Evolutionary conservation across 2,888 invertebrate genomes (phyloP).

Genomic region (Entomobrya proxima): DNA sequence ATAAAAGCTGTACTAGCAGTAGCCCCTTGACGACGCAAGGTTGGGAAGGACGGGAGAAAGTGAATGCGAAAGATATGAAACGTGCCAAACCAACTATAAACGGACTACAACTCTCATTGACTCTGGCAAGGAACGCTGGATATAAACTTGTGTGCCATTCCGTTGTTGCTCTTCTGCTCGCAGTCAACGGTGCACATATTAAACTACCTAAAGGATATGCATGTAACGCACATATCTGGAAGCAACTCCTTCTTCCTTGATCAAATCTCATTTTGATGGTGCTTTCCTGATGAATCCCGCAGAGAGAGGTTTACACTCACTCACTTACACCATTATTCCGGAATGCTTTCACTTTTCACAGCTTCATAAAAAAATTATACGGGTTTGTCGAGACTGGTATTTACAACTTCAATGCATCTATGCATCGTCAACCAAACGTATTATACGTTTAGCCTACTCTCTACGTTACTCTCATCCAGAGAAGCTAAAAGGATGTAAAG

Average conservation of each 20-base stretch:
- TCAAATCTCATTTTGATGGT: conserved; percentile 53
- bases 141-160: not conserved
- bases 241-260: conserved; percentile 16
- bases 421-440: not conserved
- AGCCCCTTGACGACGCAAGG: not conserved
- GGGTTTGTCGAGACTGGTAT: conserved; percentile 30
- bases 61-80: not conserved
- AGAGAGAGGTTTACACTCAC: conserved; percentile 48
- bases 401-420: conserved; percentile 3
- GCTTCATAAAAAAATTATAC: conserved; percentile 39
- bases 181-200: too few relatives aligned
- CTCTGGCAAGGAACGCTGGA: conserved; percentile 7
- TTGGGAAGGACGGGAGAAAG: not conserved
- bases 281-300: conserved; percentile 41
- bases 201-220: not conserved
- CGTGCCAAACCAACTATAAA: conserved; percentile 35
- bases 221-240: not conserved
- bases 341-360: conserved; percentile 53
- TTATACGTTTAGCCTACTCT: not conserved
- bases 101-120: not conserved
- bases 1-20: conserved; percentile 28
- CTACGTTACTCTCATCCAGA: not conserved
- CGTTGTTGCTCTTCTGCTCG: too few relatives aligned
- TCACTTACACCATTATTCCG: conserved; percentile 28
- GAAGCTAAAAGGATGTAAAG: too few relatives aligned